phyloP scores from a whole-genome alignment of 2,797 vertebrate species.

The Florisuga fusca region DNA sequence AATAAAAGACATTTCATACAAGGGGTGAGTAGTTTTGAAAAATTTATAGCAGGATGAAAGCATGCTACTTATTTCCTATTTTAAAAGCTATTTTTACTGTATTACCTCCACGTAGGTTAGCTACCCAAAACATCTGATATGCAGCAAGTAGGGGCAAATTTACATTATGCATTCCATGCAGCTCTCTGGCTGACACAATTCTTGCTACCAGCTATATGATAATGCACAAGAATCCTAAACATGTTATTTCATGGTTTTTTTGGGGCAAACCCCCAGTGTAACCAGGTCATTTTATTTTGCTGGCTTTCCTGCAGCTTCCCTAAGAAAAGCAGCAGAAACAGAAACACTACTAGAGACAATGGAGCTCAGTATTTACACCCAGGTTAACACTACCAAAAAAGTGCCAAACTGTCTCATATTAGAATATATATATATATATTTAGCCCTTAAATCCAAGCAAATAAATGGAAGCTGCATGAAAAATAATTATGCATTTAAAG shows the following conservation, averaged over 20 bases:
- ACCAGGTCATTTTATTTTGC: background rate
- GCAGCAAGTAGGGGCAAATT: background rate
- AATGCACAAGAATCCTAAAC: background rate
- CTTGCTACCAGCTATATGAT: fast-evolving
- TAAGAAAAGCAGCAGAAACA: background rate
- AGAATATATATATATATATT: background rate
- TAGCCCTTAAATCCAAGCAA: background rate
- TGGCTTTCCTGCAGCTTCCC: background rate
- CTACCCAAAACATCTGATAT: fast-evolving
- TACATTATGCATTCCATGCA: background rate
- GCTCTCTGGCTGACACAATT: background rate
- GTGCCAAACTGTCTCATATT: background rate
- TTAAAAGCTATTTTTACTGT: background rate
- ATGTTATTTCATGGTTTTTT: background rate
- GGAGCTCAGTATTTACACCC: background rate
- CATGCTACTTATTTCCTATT: background rate
- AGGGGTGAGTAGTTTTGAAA: background rate
- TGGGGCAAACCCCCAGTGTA: background rate
- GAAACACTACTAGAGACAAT: background rate
- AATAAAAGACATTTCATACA: background rate
- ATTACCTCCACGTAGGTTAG: background rate
- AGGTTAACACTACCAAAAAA: background rate
- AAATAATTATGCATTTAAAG: background rate
- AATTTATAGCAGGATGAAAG: background rate
- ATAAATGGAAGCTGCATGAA: background rate